phyloP scores from a whole-genome alignment of 2,888 invertebrate genomes.

The Ennomos quercinarius region DNA sequence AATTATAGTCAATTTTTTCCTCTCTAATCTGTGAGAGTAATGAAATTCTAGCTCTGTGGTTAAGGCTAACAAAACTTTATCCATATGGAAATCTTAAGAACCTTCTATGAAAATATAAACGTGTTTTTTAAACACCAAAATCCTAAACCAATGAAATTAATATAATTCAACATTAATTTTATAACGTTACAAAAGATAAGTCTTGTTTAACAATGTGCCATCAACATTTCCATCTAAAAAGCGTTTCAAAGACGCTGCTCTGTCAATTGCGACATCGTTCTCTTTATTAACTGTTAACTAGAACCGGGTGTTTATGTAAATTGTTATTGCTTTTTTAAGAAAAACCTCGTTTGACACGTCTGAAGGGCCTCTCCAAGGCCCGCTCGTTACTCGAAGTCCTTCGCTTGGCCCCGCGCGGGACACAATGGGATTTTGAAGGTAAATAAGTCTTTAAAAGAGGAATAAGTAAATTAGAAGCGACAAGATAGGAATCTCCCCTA shows the following conservation, averaged over 20 bases:
- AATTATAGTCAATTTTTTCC: too few species aligned
- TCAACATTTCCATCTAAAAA: slow-evolving; percentile 79
- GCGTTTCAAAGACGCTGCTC: slow-evolving; percentile 70
- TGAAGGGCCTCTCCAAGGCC: slow-evolving; percentile 69
- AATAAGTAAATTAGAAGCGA: slow-evolving; percentile 93
- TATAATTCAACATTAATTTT: slow-evolving; percentile 33
- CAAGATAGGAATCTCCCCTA: slow-evolving; percentile 92
- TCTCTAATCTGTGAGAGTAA: too few species aligned
- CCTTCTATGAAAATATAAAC: too few species aligned
- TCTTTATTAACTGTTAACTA: slow-evolving; percentile 85
- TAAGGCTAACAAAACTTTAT: slow-evolving; percentile 3
- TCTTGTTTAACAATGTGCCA: slow-evolving; percentile 77
- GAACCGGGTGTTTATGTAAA: slow-evolving; percentile 84
- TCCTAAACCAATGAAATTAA: slow-evolving; percentile 29
- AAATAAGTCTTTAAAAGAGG: slow-evolving; percentile 91
- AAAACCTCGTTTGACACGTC: slow-evolving; percentile 82
- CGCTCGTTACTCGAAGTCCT: slow-evolving; percentile 73
- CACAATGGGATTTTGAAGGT: slow-evolving; percentile 87
- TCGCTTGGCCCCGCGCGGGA: slow-evolving; percentile 70
- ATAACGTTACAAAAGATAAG: slow-evolving; percentile 49
- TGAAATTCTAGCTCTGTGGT: too few species aligned
- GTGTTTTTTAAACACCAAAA: slow-evolving; percentile 5
- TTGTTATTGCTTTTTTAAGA: slow-evolving; percentile 85
- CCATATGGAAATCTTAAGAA: too few species aligned
- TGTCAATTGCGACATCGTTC: slow-evolving; percentile 81